These are phyloP conservation scores for Lagenorhynchus albirostris DNA, from an alignment of 2,113 vertebrate genomes.

Conservation along the genomic window DNA sequence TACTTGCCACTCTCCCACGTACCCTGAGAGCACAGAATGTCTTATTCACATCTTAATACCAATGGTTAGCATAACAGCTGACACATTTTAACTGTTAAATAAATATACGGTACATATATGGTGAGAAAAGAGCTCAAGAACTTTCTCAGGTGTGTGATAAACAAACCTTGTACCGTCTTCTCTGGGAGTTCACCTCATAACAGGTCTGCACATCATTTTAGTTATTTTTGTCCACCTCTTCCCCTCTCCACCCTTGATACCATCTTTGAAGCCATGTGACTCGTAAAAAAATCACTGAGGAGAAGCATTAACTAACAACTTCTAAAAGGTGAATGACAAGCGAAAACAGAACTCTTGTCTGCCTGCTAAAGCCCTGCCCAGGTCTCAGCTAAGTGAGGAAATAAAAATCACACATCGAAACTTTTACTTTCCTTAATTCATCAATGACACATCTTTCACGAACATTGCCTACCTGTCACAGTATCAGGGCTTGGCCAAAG, in stretches of 20 bases:
- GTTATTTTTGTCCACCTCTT: neutral
- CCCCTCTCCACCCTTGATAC: neutral
- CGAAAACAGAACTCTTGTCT: neutral
- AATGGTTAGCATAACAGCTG: neutral
- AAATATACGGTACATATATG: neutral
- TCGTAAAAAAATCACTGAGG: neutral
- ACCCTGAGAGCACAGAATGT: neutral
- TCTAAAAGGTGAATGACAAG: neutral
- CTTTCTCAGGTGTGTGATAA: neutral
- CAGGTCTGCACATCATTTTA: neutral
- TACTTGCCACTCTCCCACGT: neutral
- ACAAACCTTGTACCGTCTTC: neutral
- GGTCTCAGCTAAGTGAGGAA: slow-evolving; percentile 41
- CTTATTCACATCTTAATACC: neutral
- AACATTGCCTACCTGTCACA: slow-evolving; percentile 39
- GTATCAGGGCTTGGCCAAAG: neutral
- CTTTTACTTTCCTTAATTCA: neutral
- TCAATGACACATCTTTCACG: slow-evolving; percentile 56
- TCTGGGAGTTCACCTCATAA: neutral
- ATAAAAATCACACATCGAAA: slow-evolving; percentile 24
- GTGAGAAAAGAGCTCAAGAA: neutral
- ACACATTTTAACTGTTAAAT: neutral
- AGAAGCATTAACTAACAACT: neutral
- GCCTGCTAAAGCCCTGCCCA: slow-evolving; percentile 17
- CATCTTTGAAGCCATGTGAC: neutral